Conservation (phyloP, 1,140 invertebrate genomes). For the Calosoma granatense region DNA sequence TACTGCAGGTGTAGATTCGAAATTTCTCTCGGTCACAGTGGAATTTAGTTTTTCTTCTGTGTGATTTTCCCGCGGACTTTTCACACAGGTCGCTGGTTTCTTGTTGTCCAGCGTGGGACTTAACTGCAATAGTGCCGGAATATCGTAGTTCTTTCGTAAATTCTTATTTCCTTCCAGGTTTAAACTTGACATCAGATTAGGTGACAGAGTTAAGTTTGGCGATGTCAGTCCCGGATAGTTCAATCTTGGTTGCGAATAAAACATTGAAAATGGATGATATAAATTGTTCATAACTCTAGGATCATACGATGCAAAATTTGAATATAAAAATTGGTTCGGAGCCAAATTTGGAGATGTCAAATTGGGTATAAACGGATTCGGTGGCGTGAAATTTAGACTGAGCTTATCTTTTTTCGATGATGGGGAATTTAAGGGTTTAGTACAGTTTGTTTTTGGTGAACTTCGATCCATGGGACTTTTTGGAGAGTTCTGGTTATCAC, state of each 20-base stretch:
- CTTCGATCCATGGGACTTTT: slow-evolving; percentile 26
- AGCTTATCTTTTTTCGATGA: slow-evolving; percentile 23
- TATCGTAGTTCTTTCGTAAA: background rate
- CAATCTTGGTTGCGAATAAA: background rate
- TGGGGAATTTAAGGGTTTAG: background rate
- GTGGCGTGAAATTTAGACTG: slow-evolving; percentile 30
- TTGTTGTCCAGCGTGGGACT: background rate
- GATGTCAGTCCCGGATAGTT: slow-evolving; percentile 17
- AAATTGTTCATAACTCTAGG: slow-evolving; percentile 29
- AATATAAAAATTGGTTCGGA: slow-evolving; percentile 41
- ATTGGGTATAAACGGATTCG: slow-evolving; percentile 45
- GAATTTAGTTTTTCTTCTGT: background rate
- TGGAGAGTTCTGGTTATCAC: background rate
- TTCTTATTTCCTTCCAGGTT: slow-evolving; percentile 19
- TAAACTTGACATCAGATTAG: slow-evolving; percentile 14
- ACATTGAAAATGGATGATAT: background rate
- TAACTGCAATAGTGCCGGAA: background rate
- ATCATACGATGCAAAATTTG: slow-evolving; percentile 34
- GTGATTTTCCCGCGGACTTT: no score
- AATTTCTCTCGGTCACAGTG: background rate
- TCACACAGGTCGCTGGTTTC: background rate
- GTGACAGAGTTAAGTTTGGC: slow-evolving; percentile 24
- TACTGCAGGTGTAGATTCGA: no score
- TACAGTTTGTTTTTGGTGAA: slow-evolving; percentile 18
- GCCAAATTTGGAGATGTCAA: slow-evolving; percentile 38